Conservation (phyloP, 1,140 invertebrate species). For the Hyphantria cunea region DNA sequence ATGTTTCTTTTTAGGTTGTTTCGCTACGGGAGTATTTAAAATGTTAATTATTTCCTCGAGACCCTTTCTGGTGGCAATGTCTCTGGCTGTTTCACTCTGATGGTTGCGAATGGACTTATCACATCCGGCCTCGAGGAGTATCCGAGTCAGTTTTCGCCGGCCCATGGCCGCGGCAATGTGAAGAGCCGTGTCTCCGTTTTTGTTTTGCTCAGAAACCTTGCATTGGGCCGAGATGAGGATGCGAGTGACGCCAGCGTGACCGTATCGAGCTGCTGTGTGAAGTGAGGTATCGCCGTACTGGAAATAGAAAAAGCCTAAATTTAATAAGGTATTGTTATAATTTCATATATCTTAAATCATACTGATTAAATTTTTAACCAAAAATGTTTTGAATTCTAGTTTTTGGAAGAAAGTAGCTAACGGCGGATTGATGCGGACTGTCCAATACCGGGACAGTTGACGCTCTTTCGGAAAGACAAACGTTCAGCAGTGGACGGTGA, state of each 20-base stretch:
- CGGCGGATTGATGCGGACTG: too few species aligned
- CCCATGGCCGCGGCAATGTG: slow-evolving; percentile 97
- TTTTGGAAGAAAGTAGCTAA: too few species aligned
- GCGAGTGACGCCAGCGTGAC: slow-evolving; percentile 96
- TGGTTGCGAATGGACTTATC: slow-evolving; percentile 92
- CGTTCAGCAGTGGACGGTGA: too few species aligned
- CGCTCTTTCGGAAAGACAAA: too few species aligned
- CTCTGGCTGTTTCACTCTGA: slow-evolving; percentile 94
- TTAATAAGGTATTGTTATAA: neutral
- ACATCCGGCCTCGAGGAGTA: slow-evolving; percentile 93
- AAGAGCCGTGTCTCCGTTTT: slow-evolving; percentile 96
- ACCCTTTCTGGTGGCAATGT: slow-evolving; percentile 94
- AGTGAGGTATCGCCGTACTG: slow-evolving; percentile 98
- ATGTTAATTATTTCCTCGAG: slow-evolving; percentile 91
- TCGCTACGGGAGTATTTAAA: slow-evolving; percentile 84
- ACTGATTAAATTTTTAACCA: too few species aligned
- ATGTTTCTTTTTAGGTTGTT: slow-evolving; percentile 76
- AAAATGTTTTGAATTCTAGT: too few species aligned
- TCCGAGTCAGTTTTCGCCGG: slow-evolving; percentile 94
- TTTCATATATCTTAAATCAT: too few species aligned
- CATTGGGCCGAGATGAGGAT: slow-evolving; percentile 96
- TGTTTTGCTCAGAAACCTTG: slow-evolving; percentile 94
- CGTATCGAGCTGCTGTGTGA: slow-evolving; percentile 96
- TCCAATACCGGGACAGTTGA: too few species aligned
- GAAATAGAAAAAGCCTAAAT: slow-evolving; percentile 49